These are phyloP conservation scores for Coptodon bakossiorum DNA, from an alignment of 2,113 vertebrate genomes.

Conservation along the genomic window DNA sequence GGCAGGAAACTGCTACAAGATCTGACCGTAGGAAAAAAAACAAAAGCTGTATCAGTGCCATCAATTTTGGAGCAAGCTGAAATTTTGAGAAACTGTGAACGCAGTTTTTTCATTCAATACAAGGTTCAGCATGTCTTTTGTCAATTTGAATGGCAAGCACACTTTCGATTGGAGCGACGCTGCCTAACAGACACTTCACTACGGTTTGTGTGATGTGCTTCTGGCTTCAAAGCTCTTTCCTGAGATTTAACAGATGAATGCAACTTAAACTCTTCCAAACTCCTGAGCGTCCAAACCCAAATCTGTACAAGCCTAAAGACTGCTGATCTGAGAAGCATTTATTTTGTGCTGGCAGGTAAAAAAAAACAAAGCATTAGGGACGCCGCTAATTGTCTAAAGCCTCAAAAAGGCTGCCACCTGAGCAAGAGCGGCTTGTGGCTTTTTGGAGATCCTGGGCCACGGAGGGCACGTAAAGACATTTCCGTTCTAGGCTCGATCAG, in stretches of 20 bases:
- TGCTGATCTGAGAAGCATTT: slow-evolving; percentile 28
- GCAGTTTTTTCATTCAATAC: neutral
- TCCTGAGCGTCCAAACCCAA: neutral
- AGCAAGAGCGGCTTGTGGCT: slow-evolving; percentile 35
- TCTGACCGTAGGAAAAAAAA: slow-evolving; percentile 1
- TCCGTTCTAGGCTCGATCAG: slow-evolving; percentile 53
- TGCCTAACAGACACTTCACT: neutral
- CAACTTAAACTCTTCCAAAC: slow-evolving; percentile 9
- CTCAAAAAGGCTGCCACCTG: slow-evolving; percentile 46
- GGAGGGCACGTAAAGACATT: slow-evolving; percentile 43
- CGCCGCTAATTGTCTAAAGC: slow-evolving; percentile 53
- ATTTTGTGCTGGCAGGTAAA: slow-evolving; percentile 30
- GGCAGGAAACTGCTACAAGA: neutral
- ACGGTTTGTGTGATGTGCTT: neutral
- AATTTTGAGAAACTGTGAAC: neutral
- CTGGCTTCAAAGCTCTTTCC: neutral
- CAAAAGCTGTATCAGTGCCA: neutral
- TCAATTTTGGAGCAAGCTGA: neutral
- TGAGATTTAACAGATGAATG: slow-evolving; percentile 4
- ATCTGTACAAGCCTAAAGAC: neutral
- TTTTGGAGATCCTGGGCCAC: slow-evolving; percentile 31
- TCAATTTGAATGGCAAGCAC: neutral
- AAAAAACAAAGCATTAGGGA: slow-evolving; percentile 44
- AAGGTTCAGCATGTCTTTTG: neutral
- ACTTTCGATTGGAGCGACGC: neutral